A percentile compares a stretch with the other conserved stretches of the same genome.
These are phyloP conservation scores for Colletes latitarsis DNA, from an alignment of 1,140 invertebrate genomes.

Conservation along the genomic window DNA sequence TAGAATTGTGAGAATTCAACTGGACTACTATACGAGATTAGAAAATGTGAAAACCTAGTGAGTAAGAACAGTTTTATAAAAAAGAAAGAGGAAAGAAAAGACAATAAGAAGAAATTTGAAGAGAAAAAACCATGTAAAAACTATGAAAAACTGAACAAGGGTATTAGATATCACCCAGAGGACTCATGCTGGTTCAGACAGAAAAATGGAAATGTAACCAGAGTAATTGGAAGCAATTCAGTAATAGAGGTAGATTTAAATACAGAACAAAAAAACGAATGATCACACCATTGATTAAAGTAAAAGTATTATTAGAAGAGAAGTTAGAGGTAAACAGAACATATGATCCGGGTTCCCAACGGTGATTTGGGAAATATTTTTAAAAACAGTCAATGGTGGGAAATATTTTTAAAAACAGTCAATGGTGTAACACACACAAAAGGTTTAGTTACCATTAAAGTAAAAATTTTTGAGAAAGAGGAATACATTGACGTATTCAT, in stretches of 20 bases:
- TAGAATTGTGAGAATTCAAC: slow-evolving; percentile 12
- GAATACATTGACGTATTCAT: slow-evolving; percentile 31
- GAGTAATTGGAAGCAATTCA: slow-evolving; percentile 13
- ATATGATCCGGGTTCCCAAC: slow-evolving; percentile 43
- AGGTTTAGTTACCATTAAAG: slow-evolving; percentile 41
- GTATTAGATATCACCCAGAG: slow-evolving; percentile 16
- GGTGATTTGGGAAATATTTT: too few species aligned
- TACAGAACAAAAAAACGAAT: slow-evolving; percentile 38
- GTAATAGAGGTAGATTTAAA: slow-evolving; percentile 32
- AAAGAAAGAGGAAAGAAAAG: not conserved
- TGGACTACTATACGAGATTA: slow-evolving; percentile 10
- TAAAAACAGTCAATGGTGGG: slow-evolving; percentile 29
- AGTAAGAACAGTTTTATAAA: slow-evolving; percentile 5
- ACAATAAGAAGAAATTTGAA: not conserved
- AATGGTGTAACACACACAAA: slow-evolving; percentile 43
- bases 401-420: slow-evolving; percentile 44
- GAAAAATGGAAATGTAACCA: slow-evolving; percentile 13
- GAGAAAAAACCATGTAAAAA: slow-evolving; percentile 8
- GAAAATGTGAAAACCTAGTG: slow-evolving; percentile 9
- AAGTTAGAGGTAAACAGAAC: slow-evolving; percentile 5
- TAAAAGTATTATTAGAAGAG: slow-evolving; percentile 3
- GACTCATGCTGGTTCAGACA: slow-evolving; percentile 26
- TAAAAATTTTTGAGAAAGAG: slow-evolving; percentile 48
- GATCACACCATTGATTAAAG: slow-evolving; percentile 39
- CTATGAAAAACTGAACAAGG: slow-evolving; percentile 1